These are phyloP conservation scores for Scomber colias DNA, from an alignment of 2,113 vertebrate species.

Conservation along the genomic window DNA sequence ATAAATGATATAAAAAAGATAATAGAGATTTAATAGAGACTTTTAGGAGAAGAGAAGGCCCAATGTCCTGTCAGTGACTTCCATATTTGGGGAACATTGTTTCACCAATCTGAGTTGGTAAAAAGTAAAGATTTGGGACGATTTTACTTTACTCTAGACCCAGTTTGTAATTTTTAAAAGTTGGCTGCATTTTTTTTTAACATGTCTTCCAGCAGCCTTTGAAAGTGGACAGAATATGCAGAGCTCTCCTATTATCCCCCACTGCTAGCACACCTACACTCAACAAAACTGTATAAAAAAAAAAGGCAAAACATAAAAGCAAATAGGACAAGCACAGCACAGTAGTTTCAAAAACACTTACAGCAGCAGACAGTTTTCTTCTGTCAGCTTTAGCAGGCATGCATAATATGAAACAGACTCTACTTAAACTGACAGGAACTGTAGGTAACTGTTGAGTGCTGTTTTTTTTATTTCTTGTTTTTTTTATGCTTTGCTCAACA, in stretches of 20 bases:
- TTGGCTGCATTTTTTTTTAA: background rate
- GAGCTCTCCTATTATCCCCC: background rate
- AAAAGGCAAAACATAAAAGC: constrained; percentile 9
- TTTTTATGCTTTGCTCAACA: background rate
- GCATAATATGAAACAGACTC: constrained; percentile 11
- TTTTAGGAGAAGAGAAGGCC: no score
- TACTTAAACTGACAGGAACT: background rate
- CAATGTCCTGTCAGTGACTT: background rate
- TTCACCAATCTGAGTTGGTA: no score
- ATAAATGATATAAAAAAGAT: no score
- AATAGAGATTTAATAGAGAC: no score
- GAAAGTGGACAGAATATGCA: background rate
- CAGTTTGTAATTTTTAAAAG: background rate
- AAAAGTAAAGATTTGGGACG: background rate
- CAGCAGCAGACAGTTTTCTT: constrained; percentile 1
- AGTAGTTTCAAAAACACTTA: background rate
- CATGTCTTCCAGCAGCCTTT: background rate
- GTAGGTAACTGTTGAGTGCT: constrained; percentile 29
- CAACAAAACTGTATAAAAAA: background rate
- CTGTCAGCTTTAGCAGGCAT: constrained; percentile 1
- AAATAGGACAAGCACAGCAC: background rate
- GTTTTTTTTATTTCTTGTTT: background rate
- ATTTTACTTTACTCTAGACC: background rate
- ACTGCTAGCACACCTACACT: background rate
- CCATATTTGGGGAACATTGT: no score